phyloP scores from a whole-genome alignment of 2,888 invertebrate species.

The Eupsilia transversa region DNA sequence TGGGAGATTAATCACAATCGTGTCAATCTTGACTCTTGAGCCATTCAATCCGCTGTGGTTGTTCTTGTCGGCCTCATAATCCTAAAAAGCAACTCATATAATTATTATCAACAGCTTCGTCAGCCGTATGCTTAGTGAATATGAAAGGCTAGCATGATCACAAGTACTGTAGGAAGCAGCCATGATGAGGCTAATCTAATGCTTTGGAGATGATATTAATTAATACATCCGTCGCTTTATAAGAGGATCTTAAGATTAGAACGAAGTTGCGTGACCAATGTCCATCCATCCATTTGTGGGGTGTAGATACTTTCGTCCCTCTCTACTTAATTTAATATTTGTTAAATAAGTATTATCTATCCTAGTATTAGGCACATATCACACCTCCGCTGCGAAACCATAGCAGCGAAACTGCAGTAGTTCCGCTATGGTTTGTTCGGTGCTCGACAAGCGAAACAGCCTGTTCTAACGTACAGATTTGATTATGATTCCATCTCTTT shows the following conservation, averaged over 20 bases:
- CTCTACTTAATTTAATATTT: neutral
- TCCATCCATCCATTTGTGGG: neutral
- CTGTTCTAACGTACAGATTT: too few species aligned
- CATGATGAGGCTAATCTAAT: conserved; percentile 21
- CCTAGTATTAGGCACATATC: too few species aligned
- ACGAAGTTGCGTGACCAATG: conserved; percentile 8
- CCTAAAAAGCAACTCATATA: neutral
- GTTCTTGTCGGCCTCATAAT: neutral
- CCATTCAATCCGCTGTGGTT: neutral
- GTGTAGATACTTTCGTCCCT: neutral
- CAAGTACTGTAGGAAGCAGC: neutral
- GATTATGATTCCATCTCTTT: too few species aligned
- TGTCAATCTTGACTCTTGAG: too few species aligned
- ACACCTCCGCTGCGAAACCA: too few species aligned
- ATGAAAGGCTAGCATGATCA: neutral
- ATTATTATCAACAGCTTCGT: neutral
- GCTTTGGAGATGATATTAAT: conserved; percentile 38
- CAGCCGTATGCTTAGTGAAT: neutral
- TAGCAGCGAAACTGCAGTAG: too few species aligned
- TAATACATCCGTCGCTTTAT: conserved; percentile 24
- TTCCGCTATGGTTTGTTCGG: too few species aligned
- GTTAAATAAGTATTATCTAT: neutral
- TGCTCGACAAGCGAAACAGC: too few species aligned
- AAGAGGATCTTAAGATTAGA: conserved; percentile 2
- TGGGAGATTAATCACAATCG: neutral